phyloP scores from a whole-genome alignment of 2,797 vertebrate genomes.

The Xenopus petersii region DNA sequence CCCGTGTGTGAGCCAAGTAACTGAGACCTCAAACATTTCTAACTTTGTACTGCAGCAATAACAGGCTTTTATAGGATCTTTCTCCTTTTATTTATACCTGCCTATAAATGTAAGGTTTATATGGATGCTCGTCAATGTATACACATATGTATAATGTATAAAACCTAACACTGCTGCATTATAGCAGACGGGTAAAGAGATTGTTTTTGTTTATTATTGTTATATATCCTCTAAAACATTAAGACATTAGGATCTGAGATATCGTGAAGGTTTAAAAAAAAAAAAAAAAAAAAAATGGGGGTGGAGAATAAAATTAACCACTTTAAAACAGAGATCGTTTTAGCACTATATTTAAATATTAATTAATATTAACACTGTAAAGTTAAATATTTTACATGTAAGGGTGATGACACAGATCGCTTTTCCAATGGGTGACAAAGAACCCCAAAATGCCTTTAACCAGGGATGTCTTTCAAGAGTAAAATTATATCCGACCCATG shows the following conservation, averaged over 20 bases:
- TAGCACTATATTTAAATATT: too few relatives aligned
- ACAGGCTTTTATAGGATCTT: constrained; percentile 68
- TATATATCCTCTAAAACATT: neutral
- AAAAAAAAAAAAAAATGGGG: too few relatives aligned
- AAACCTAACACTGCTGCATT: constrained; percentile 7
- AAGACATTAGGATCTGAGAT: neutral
- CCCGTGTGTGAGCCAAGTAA: constrained; percentile 81
- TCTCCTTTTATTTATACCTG: constrained; percentile 61
- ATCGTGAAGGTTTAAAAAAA: too few relatives aligned
- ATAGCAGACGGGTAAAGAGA: constrained; percentile 12
- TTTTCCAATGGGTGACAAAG: too few relatives aligned
- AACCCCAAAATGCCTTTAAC: too few relatives aligned
- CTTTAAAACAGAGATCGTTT: too few relatives aligned
- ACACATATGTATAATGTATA: constrained; percentile 30
- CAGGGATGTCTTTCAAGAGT: too few relatives aligned
- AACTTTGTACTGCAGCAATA: constrained; percentile 77
- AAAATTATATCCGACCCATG: too few relatives aligned
- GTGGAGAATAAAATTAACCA: too few relatives aligned
- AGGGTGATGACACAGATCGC: too few relatives aligned
- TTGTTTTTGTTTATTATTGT: neutral
- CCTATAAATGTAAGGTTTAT: constrained; percentile 51
- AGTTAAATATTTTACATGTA: too few relatives aligned
- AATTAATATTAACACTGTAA: too few relatives aligned
- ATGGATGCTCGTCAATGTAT: constrained; percentile 10
- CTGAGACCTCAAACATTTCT: constrained; percentile 89